Percentiles rank a stretch among this genome's conserved stretches.
phyloP scores from a whole-genome alignment of 2,888 invertebrate genomes.

The Chalcis sispes region DNA sequence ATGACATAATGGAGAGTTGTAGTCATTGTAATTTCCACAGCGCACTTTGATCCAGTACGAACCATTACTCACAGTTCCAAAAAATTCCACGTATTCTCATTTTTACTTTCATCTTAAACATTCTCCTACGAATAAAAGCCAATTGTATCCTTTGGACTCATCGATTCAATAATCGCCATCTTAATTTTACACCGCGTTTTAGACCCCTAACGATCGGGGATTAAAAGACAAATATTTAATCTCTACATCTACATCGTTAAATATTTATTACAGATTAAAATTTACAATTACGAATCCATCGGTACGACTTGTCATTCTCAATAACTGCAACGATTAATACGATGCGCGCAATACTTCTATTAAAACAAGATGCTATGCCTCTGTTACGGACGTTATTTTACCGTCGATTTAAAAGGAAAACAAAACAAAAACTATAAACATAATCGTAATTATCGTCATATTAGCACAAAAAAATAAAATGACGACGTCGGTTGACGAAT shows the following conservation, averaged over 20 bases:
- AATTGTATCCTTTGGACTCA: slow-evolving; percentile 44
- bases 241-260: slow-evolving; percentile 37
- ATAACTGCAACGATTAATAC: slow-evolving; percentile 41
- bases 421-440: slow-evolving; percentile 9
- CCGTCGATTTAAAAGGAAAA: slow-evolving; percentile 15
- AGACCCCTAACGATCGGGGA: slow-evolving; percentile 42
- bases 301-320: slow-evolving; percentile 20
- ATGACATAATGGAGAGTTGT: slow-evolving; percentile 8
- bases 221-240: slow-evolving; percentile 41
- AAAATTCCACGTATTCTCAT: slow-evolving; percentile 9
- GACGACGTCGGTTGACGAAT: slow-evolving; percentile 5
- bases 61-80: background rate
- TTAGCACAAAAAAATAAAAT: slow-evolving; percentile 7
- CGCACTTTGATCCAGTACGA: slow-evolving; percentile 36
- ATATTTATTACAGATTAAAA: slow-evolving; percentile 46
- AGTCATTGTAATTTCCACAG: slow-evolving; percentile 12
- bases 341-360: slow-evolving; percentile 33
- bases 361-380: slow-evolving; percentile 52
- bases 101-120: slow-evolving; percentile 21
- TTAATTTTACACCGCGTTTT: slow-evolving; percentile 46
- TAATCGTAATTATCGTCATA: slow-evolving; percentile 16
- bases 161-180: slow-evolving; percentile 35
- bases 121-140: slow-evolving; percentile 38
- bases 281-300: slow-evolving; percentile 39
- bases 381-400: slow-evolving; percentile 27